Conservation (phyloP, 2,888 invertebrate species). For the Megastigmus dorsalis region DNA sequence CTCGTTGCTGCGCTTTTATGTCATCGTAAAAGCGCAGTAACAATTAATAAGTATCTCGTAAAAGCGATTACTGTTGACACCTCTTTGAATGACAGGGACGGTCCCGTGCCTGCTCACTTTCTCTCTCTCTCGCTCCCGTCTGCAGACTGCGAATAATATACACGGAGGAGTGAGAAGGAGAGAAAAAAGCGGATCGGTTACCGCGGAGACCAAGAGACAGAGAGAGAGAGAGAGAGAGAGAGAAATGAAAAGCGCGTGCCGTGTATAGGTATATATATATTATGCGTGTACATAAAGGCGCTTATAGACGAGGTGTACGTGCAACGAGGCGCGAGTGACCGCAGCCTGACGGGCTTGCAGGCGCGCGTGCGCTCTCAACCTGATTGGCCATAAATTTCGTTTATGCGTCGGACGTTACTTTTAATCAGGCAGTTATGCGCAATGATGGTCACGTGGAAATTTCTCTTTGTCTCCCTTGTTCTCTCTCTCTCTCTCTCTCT, state of each 20-base stretch:
- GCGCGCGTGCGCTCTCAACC: too few species aligned
- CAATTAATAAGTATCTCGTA: conserved; percentile 79
- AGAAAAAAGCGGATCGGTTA: conserved; percentile 41
- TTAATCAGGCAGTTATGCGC: conserved; percentile 71
- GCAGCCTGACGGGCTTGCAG: too few species aligned
- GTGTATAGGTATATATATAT: too few species aligned
- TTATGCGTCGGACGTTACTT: conserved; percentile 70
- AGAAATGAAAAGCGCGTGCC: neutral
- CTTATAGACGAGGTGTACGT: too few species aligned
- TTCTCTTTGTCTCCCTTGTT: too few species aligned
- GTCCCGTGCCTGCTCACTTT: too few species aligned
- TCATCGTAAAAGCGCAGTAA: conserved; percentile 77
- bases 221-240: conserved; percentile 7
- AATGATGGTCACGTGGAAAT: conserved; percentile 49
- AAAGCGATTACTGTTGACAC: conserved; percentile 78
- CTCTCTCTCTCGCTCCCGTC: too few species aligned
- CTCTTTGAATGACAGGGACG: conserved; percentile 75
- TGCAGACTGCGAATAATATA: too few species aligned
- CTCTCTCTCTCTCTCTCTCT: conserved; percentile 30
- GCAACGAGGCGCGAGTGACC: too few species aligned
- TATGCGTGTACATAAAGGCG: too few species aligned
- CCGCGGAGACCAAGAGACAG: conserved; percentile 46
- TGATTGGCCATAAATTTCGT: conserved; percentile 71
- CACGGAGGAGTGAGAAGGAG: neutral
- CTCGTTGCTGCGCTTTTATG: conserved; percentile 76